Evolutionary conservation across 2,797 vertebrate species (phyloP).

Genomic region (Steatocranus sp.): DNA sequence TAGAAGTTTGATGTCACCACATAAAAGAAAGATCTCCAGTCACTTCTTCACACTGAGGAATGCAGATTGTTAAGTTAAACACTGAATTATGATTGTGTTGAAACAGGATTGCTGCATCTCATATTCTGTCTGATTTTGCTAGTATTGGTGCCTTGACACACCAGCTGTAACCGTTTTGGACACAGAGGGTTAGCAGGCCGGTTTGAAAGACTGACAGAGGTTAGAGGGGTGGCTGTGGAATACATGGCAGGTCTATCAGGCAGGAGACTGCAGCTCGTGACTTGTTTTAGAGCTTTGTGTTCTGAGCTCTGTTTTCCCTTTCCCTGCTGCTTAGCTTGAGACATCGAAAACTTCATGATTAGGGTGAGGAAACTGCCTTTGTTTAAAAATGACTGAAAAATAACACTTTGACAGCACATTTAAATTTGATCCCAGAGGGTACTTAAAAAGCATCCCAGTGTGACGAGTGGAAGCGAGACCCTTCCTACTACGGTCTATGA

Average conservation of each 20-base stretch:
- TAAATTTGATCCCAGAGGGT: background rate
- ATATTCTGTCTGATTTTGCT: background rate
- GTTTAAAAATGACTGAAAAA: background rate
- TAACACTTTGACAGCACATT: background rate
- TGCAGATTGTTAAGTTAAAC: background rate
- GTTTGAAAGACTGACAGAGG: background rate
- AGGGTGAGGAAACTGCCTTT: background rate
- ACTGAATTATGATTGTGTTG: background rate
- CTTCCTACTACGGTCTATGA: background rate
- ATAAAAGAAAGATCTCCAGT: background rate
- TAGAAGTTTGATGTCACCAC: background rate
- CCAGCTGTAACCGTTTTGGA: background rate
- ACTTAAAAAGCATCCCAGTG: background rate
- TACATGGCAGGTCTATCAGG: background rate
- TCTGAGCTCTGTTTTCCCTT: background rate
- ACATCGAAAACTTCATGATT: background rate
- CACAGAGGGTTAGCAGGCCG: background rate
- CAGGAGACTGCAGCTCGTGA: background rate
- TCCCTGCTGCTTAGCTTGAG: background rate
- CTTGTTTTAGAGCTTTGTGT: background rate
- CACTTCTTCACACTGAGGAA: background rate
- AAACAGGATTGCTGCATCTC: background rate
- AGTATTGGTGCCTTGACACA: accelerated
- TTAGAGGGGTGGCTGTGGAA: background rate
- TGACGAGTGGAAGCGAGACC: background rate